Evolutionary conservation across 2,797 vertebrate genomes (phyloP).

Genomic region (Alectoris magna): DNA sequence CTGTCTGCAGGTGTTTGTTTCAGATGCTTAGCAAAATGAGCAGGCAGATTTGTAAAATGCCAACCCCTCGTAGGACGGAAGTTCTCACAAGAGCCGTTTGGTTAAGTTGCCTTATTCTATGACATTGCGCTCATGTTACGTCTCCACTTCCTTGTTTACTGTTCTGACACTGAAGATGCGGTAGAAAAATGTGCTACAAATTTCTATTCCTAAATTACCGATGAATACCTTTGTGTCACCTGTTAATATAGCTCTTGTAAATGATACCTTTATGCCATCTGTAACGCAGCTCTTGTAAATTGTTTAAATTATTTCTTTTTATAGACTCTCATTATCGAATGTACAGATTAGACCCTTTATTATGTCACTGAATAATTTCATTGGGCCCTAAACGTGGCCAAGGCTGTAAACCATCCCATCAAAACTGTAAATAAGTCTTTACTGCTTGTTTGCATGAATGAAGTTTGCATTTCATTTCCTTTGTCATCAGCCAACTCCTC

Average conservation of each 20-base stretch:
- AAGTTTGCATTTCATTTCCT: slow-evolving; percentile 64
- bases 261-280: slow-evolving; percentile 73
- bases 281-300: slow-evolving; percentile 80
- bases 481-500: slow-evolving; percentile 33
- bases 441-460: slow-evolving; percentile 73
- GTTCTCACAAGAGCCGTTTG: slow-evolving; percentile 56
- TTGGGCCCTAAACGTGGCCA: slow-evolving; percentile 41
- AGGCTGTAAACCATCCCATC: slow-evolving; percentile 65
- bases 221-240: slow-evolving; percentile 72
- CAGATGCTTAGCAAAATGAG: neutral
- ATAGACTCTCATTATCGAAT: slow-evolving; percentile 61
- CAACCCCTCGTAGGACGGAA: slow-evolving; percentile 11
- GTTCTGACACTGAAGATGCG: slow-evolving; percentile 74
- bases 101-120: slow-evolving; percentile 78
- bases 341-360: slow-evolving; percentile 74
- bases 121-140: slow-evolving; percentile 56
- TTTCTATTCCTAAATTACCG: slow-evolving; percentile 71
- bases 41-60: neutral
- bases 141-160: slow-evolving; percentile 69
- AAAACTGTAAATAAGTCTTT: slow-evolving; percentile 65
- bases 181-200: slow-evolving; percentile 76
- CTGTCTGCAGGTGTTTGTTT: slow-evolving; percentile 17
- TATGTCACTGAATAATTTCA: slow-evolving; percentile 60
- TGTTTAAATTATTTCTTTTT: slow-evolving; percentile 82
- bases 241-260: slow-evolving; percentile 78